Conservation (phyloP, 30 jellyfish, hydroid and myxozoan species). For the Calvadosia cruxmelitensis region DNA sequence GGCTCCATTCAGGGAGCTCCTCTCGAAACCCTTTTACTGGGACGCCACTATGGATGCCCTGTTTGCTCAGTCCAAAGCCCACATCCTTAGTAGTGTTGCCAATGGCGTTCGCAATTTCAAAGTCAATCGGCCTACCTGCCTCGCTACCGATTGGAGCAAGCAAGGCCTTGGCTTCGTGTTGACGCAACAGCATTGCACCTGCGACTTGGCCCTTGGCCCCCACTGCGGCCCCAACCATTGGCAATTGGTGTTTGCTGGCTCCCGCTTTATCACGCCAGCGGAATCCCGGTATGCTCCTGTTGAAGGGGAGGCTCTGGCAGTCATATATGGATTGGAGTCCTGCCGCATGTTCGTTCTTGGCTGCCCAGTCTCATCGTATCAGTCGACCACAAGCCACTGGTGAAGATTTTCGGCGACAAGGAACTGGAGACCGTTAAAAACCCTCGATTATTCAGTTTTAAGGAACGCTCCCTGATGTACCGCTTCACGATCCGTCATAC, state of each 20-base stretch:
- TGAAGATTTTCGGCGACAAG: conserved; percentile 12
- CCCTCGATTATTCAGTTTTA: conserved; percentile 20
- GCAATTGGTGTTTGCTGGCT: conserved; percentile 45
- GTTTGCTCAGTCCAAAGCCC: conserved; percentile 9
- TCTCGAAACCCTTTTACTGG: conserved; percentile 25
- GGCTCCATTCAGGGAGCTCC: conserved; percentile 29
- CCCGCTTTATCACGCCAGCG: conserved; percentile 33
- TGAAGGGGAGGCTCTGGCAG: conserved; percentile 53
- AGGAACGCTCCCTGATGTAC: conserved; percentile 32
- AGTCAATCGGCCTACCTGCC: conserved; percentile 35
- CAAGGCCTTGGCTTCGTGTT: conserved; percentile 40
- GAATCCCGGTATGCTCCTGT: conserved; percentile 44
- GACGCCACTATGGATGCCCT: conserved; percentile 1
- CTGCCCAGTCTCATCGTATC: conserved; percentile 26
- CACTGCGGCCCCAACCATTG: conserved; percentile 38
- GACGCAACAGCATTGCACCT: conserved; percentile 38
- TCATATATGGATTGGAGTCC: conserved; percentile 15
- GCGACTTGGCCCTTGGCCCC: conserved; percentile 13
- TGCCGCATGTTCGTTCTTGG: conserved; percentile 19
- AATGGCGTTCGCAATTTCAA: conserved; percentile 34
- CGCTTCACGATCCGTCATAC: conserved; percentile 15
- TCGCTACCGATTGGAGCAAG: conserved; percentile 45
- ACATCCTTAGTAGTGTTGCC: conserved; percentile 4
- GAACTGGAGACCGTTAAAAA: conserved; percentile 18
- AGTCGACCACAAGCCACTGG: conserved; percentile 53